Percentiles rank a stretch among this genome's conserved stretches.
Conservation (phyloP, 2,113 vertebrate species). For the Panthera tigris region DNA sequence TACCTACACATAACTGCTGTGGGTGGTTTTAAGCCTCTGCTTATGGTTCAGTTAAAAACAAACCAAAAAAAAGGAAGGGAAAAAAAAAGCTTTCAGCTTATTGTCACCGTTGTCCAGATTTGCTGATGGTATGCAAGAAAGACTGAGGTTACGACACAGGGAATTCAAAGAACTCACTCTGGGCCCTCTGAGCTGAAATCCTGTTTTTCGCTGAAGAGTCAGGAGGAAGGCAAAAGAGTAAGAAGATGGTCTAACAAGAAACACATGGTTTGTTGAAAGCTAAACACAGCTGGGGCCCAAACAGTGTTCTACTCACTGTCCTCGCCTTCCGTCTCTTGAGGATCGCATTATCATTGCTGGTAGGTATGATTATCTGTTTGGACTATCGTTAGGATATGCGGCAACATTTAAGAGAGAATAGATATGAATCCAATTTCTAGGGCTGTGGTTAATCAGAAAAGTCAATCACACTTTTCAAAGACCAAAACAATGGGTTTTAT, state of each 20-base stretch:
- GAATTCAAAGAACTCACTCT: conserved; percentile 82
- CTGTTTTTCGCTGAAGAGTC: conserved; percentile 84
- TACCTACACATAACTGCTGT: conserved; percentile 80
- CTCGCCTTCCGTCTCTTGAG: conserved; percentile 62
- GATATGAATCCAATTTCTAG: background rate
- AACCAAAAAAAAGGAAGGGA: background rate
- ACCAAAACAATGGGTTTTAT: background rate
- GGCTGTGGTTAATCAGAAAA: background rate
- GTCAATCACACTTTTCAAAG: background rate
- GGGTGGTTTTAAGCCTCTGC: conserved; percentile 72
- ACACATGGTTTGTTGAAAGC: conserved; percentile 85
- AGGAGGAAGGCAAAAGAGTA: conserved; percentile 78
- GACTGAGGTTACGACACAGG: conserved; percentile 83
- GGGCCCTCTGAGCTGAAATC: conserved; percentile 84
- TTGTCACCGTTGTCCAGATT: conserved; percentile 81
- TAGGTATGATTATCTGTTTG: conserved; percentile 45
- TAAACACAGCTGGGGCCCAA: conserved; percentile 84
- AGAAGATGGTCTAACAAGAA: conserved; percentile 85
- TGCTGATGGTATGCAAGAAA: conserved; percentile 87
- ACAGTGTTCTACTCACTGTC: conserved; percentile 64
- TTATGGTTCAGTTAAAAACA: conserved; percentile 78
- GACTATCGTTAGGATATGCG: conserved; percentile 11
- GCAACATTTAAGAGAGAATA: background rate
- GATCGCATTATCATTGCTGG: conserved; percentile 67
- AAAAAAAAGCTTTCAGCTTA: conserved; percentile 68